Evolutionary conservation across 2,888 invertebrate species (phyloP).

Genomic region (Folsomia candida): DNA sequence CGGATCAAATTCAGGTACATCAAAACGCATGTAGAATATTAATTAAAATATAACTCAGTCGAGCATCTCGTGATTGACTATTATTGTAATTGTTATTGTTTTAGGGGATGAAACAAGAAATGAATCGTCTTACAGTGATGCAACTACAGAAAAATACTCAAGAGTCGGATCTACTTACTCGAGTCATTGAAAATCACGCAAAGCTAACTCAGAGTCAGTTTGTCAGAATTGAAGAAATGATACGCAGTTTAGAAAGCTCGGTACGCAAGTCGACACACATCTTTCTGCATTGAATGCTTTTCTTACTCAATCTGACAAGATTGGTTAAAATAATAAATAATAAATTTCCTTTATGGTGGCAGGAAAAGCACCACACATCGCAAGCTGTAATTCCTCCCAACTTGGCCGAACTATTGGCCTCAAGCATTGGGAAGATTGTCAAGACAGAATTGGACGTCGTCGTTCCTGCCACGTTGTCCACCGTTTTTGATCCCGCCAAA

Average conservation of each 20-base stretch:
- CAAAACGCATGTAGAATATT: not conserved
- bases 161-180: no score
- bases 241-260: constrained; percentile 31
- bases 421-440: constrained; percentile 54
- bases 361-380: constrained; percentile 33
- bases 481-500: constrained; percentile 70
- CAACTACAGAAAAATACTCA: not conserved
- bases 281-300: not conserved
- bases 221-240: constrained; percentile 39
- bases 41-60: not conserved
- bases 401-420: constrained; percentile 43
- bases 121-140: constrained; percentile 28
- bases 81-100: not conserved
- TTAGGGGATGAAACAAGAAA: constrained; percentile 46
- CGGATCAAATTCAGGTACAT: constrained; percentile 44
- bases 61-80: no score
- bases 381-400: constrained; percentile 40
- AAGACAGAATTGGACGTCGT: constrained; percentile 61
- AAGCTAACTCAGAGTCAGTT: constrained; percentile 36
- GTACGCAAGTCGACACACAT: not conserved
- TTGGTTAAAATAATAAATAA: not conserved
- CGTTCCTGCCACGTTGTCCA: constrained; percentile 51
- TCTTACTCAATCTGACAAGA: constrained; percentile 1
- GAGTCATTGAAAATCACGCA: constrained; percentile 2
- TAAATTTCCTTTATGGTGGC: constrained; percentile 4